phyloP scores from a whole-genome alignment of 2,797 vertebrate species.

The Chromis chromis region DNA sequence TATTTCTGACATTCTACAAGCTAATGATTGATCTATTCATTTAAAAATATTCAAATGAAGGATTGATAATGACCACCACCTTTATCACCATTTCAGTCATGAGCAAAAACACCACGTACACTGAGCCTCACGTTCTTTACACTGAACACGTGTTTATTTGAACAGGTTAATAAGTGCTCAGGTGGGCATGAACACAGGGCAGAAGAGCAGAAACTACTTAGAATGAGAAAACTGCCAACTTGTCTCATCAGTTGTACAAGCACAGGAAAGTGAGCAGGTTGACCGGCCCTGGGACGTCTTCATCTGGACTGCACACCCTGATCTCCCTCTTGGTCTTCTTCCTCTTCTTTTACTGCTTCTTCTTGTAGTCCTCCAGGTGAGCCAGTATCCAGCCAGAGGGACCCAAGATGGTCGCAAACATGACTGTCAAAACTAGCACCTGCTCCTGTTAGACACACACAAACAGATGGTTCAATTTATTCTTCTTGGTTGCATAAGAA shows the following conservation, averaged over 20 bases:
- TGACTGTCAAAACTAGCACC: slow-evolving; percentile 54
- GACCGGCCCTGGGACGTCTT: not conserved
- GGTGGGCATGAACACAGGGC: no score
- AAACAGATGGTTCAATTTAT: not conserved
- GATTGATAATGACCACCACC: no score
- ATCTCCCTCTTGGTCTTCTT: not conserved
- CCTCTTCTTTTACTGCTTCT: slow-evolving; percentile 27
- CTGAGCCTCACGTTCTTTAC: not conserved
- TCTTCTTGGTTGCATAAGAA: not conserved
- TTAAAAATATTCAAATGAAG: no score
- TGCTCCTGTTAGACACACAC: slow-evolving; percentile 72
- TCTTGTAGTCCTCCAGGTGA: slow-evolving; percentile 86
- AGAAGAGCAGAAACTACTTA: not conserved
- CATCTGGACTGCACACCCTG: not conserved
- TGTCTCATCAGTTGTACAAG: not conserved
- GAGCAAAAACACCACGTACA: not conserved
- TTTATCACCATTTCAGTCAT: not conserved
- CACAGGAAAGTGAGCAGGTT: not conserved
- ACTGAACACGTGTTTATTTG: slow-evolving; percentile 40
- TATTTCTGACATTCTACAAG: no score
- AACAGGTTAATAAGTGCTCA: slow-evolving; percentile 6
- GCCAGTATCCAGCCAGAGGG: slow-evolving; percentile 85
- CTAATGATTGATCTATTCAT: no score
- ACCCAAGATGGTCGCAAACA: slow-evolving; percentile 75
- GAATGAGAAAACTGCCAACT: not conserved